A percentile compares a stretch with the other conserved stretches of the same genome.
These are phyloP conservation scores for Channa maculata DNA, from an alignment of 2,113 vertebrate species.

Conservation along the genomic window DNA sequence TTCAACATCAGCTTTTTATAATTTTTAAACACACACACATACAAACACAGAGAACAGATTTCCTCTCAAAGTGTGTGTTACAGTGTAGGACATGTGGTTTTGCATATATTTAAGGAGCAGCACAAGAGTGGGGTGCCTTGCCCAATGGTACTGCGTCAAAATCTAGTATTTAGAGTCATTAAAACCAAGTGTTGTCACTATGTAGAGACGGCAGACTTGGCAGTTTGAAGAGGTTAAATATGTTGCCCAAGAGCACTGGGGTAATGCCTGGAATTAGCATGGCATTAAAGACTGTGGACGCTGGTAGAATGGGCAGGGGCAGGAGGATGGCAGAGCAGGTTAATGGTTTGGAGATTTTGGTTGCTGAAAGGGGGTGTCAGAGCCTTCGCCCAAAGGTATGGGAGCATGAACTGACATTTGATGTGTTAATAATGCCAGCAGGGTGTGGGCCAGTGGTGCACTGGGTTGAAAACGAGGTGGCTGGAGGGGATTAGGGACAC, in stretches of 20 bases:
- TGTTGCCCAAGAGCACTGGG: constrained; percentile 35
- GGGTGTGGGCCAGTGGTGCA: constrained; percentile 37
- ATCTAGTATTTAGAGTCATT: constrained; percentile 46
- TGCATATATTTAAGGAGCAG: constrained; percentile 22
- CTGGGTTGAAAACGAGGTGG: constrained; percentile 31
- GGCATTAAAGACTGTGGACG: constrained; percentile 26
- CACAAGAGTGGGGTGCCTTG: constrained; percentile 7
- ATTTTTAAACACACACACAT: constrained; percentile 30
- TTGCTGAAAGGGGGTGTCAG: constrained; percentile 44
- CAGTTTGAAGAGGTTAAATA: constrained; percentile 59
- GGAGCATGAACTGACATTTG: constrained; percentile 68
- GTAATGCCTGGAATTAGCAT: constrained; percentile 53
- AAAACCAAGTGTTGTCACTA: constrained; percentile 56
- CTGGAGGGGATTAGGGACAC: constrained; percentile 46
- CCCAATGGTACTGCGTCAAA: constrained; percentile 34
- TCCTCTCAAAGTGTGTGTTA: constrained; percentile 13
- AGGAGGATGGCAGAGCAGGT: constrained; percentile 42
- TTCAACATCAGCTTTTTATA: constrained; percentile 47
- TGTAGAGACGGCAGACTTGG: constrained; percentile 29
- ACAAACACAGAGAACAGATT: too few relatives aligned
- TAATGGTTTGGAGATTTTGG: constrained; percentile 59
- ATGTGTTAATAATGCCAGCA: constrained; percentile 69
- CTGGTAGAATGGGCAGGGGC: constrained; percentile 24
- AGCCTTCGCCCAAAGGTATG: constrained; percentile 58
- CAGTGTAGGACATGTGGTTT: constrained; percentile 22